Conservation (phyloP, 2,888 invertebrate species). For the Esperia sulphurella region DNA sequence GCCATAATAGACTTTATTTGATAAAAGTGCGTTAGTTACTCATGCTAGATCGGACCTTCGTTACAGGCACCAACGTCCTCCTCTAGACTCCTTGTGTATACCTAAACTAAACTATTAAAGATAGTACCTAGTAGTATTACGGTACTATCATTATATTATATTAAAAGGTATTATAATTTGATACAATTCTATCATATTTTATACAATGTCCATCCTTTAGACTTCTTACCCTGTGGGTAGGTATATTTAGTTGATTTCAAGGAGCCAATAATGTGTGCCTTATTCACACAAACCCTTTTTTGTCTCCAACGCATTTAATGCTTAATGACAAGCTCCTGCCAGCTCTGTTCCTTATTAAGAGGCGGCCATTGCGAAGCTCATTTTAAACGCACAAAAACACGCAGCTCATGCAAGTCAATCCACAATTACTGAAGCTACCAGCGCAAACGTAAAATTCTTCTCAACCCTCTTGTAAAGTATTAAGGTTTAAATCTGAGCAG, state of each 20-base stretch:
- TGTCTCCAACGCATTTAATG: constrained; percentile 28
- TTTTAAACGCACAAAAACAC: constrained; percentile 34
- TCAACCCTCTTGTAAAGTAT: constrained; percentile 11
- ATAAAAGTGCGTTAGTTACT: no score
- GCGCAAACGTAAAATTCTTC: not conserved
- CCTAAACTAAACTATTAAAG: no score
- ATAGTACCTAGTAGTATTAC: no score
- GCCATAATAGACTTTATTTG: no score
- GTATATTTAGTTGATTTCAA: not conserved
- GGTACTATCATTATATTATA: no score
- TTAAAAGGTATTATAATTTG: no score
- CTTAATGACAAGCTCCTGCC: constrained; percentile 37
- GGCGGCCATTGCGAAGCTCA: constrained; percentile 27
- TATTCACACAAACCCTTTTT: constrained; percentile 30
- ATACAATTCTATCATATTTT: no score
- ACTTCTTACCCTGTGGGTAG: no score
- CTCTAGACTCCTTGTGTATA: no score
- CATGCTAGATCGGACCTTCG: no score
- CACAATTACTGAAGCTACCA: constrained; percentile 16
- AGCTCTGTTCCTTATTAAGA: constrained; percentile 42
- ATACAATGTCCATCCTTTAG: no score
- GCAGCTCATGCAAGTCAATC: constrained; percentile 49
- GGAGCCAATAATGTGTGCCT: constrained; percentile 22
- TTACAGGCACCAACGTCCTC: no score
- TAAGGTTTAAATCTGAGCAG: constrained; percentile 15